These are phyloP conservation scores for Carassius auratus DNA, from an alignment of 2,113 vertebrate species.

Conservation along the genomic window DNA sequence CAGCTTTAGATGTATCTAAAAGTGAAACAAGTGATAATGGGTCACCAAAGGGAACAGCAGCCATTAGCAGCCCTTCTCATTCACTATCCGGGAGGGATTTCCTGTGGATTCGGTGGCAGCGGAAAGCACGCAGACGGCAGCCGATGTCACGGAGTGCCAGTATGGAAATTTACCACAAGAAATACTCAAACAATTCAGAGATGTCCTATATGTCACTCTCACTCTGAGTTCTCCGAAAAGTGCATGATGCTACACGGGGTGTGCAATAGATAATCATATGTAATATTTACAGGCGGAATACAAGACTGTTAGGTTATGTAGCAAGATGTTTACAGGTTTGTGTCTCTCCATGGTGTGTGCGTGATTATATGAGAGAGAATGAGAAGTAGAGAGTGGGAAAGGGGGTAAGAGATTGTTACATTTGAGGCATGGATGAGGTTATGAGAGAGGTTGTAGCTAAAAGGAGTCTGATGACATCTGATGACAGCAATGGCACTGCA, in stretches of 20 bases:
- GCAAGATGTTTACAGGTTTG: constrained; percentile 49
- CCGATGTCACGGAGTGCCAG: constrained; percentile 73
- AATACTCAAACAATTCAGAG: constrained; percentile 80
- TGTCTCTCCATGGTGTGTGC: constrained; percentile 12
- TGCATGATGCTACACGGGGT: constrained; percentile 10
- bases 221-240: constrained; percentile 63
- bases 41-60: constrained; percentile 52
- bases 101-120: constrained; percentile 76
- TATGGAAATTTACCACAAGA: constrained; percentile 77
- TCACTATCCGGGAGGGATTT: constrained; percentile 66
- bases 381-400: constrained; percentile 4
- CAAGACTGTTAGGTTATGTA: constrained; percentile 47
- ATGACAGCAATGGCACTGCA: constrained; percentile 27
- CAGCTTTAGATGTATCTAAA: constrained; percentile 56
- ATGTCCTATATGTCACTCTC: constrained; percentile 81
- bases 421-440: constrained; percentile 32
- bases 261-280: constrained; percentile 8
- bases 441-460: constrained; percentile 49
- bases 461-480: constrained; percentile 37
- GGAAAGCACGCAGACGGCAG: constrained; percentile 58
- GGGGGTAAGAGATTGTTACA: constrained; percentile 32
- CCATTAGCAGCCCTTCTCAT: constrained; percentile 55
- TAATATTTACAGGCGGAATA: constrained; percentile 20
- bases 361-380: constrained; percentile 7
- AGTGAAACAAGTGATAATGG: constrained; percentile 48